Conservation (phyloP, 2,797 vertebrate genomes). For the Cebuella pygmaea region DNA sequence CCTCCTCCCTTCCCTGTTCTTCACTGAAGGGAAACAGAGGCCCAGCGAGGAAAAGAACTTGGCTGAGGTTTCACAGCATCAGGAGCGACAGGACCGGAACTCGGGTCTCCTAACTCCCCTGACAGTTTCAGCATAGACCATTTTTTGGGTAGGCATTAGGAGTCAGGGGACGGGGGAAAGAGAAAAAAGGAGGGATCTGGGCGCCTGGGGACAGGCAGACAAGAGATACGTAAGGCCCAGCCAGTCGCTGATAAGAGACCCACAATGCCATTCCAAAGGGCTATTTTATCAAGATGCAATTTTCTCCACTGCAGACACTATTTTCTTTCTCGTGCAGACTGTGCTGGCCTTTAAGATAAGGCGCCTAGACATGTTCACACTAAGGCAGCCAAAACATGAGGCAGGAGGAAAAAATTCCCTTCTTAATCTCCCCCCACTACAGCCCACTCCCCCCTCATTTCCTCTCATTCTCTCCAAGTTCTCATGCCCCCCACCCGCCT, state of each 20-base stretch:
- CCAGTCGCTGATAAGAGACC: conserved; percentile 77
- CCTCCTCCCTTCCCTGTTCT: background rate
- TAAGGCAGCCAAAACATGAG: conserved; percentile 86
- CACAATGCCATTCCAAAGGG: conserved; percentile 80
- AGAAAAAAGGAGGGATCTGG: background rate
- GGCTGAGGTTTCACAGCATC: background rate
- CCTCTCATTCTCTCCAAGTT: conserved; percentile 88
- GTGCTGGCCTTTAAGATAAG: conserved; percentile 85
- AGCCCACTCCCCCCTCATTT: conserved; percentile 79
- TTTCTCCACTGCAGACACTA: conserved; percentile 80
- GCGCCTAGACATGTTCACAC: conserved; percentile 87
- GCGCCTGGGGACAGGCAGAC: conserved; percentile 48
- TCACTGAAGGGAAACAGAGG: conserved; percentile 40
- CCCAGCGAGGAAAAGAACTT: background rate
- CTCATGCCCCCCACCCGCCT: conserved; percentile 78
- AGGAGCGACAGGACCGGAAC: background rate
- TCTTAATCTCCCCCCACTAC: conserved; percentile 64
- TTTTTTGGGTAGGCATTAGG: background rate
- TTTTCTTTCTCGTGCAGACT: conserved; percentile 86
- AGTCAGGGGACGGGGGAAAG: background rate
- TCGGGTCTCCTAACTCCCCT: background rate
- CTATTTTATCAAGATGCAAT: conserved; percentile 81
- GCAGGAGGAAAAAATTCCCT: conserved; percentile 86
- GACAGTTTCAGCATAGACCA: background rate
- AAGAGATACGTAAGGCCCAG: conserved; percentile 59